These are phyloP conservation scores for Cassiopea xamachana DNA, from an alignment of 30 jellyfish, hydroid and myxozoan genomes.

Conservation along the genomic window DNA sequence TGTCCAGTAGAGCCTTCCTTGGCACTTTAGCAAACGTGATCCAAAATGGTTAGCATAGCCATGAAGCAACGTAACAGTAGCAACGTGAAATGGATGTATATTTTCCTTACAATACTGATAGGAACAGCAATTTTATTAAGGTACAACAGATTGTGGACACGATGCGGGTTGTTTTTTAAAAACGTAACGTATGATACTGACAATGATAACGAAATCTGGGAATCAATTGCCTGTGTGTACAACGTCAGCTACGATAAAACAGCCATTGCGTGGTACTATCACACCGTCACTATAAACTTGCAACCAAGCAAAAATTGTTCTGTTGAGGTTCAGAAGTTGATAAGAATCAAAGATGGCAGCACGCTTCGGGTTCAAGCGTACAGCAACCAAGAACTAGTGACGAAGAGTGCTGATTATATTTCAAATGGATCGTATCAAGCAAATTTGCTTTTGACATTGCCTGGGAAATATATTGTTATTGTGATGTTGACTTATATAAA, in stretches of 20 bases:
- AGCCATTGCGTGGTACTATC: slow-evolving; percentile 68
- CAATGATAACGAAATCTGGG: neutral
- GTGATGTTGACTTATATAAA: slow-evolving; percentile 83
- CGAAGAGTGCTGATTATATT: slow-evolving; percentile 53
- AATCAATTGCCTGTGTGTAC: slow-evolving; percentile 40
- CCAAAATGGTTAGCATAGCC: neutral
- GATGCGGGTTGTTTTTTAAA: neutral
- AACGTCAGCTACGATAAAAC: slow-evolving; percentile 12
- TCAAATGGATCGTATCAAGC: slow-evolving; percentile 84
- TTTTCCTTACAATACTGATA: neutral
- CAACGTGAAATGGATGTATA: slow-evolving; percentile 14
- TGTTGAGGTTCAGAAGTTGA: slow-evolving; percentile 20
- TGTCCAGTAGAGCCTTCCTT: neutral
- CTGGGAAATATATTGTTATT: slow-evolving; percentile 73
- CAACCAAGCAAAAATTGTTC: slow-evolving; percentile 80
- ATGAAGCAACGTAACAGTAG: slow-evolving; percentile 10
- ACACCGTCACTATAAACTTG: slow-evolving; percentile 54
- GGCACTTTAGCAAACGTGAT: neutral
- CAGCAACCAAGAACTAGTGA: slow-evolving; percentile 85
- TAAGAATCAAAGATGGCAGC: slow-evolving; percentile 66
- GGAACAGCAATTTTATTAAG: slow-evolving; percentile 31
- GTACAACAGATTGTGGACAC: slow-evolving; percentile 20
- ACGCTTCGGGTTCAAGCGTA: slow-evolving; percentile 87
- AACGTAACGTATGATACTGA: neutral
- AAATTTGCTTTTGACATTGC: slow-evolving; percentile 72